phyloP scores from a whole-genome alignment of 2,797 vertebrate species.

The Poecilia wingei region DNA sequence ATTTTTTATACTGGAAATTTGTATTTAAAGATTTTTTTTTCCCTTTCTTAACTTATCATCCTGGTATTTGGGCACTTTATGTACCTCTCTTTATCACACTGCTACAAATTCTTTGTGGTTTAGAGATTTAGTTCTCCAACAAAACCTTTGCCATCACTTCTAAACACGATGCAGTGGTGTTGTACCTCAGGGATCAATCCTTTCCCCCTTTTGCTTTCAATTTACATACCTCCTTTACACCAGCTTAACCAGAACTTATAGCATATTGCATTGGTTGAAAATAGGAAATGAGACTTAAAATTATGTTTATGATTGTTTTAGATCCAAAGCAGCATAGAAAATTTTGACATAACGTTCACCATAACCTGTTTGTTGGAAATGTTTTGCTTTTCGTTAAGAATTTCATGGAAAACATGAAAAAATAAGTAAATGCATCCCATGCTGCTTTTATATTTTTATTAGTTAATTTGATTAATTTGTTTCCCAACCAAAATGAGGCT shows the following conservation, averaged over 20 bases:
- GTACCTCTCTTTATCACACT: slow-evolving; percentile 25
- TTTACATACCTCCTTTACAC: not conserved
- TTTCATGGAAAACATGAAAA: not conserved
- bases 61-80: slow-evolving; percentile 25
- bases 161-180: not conserved
- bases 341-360: not conserved
- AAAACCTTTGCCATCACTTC: not conserved
- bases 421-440: not conserved
- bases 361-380: not conserved
- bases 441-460: not conserved
- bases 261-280: not conserved
- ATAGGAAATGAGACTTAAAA: not conserved
- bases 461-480: not conserved
- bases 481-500: not conserved
- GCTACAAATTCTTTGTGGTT: not conserved
- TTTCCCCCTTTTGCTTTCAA: not conserved
- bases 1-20: slow-evolving; percentile 52
- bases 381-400: not conserved
- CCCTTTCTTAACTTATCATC: slow-evolving; percentile 48
- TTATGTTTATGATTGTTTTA: not conserved
- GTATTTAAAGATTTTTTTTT: slow-evolving; percentile 47
- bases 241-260: not conserved
- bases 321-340: not conserved
- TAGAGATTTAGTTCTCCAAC: not conserved
- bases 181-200: slow-evolving; percentile 7